Evolutionary conservation across 2,888 invertebrate genomes (phyloP), one percentile per base, ranked within the genome.

Genomic region (Microplitis manilae): DNA sequence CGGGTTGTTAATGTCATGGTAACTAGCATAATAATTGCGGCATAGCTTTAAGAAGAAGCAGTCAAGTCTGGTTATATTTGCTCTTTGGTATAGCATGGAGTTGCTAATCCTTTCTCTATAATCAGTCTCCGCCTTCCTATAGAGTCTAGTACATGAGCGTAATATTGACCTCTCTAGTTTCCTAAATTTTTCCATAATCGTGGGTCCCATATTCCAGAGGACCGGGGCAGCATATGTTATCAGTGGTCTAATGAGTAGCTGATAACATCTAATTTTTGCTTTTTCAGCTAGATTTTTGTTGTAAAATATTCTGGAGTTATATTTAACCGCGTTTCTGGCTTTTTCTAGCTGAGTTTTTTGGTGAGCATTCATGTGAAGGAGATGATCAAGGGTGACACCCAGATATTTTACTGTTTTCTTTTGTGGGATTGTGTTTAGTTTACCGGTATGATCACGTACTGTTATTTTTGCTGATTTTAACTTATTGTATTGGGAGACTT

Each of bases 341-440:
- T 77, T 77, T n/a, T 68, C 38, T 1, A 79, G 15, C 67, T 79
- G 80, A 0, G 59, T 79, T 0, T 41, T 17, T 15, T 65, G n/a
- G n/a, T 71, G 71, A 38, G 1, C 5, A 30, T 61, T 38, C 5
- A 20, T 6, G 70, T 73, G 39, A 4, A 69, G 2, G 5, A 76
- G 62, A 8, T 80, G 30, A 8, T 79, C 80, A 0, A 79, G 50
- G n/a, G 75, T 13, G 1, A 79, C 15, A 0, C 77, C 77, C 0
- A 80, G 72, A 17, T 80, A 80, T 77, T 76, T 79, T 0, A 79
- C 75, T 20, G 50, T 59, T 5, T 75, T 76, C 17, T 75, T 77
- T 6, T 59, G 50, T 1, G 73, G 77, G n/a, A 77, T 73, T 20
- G n/a, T 17, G 20, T 17, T 64, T 1, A 20, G 2, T 20, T 20